These are phyloP conservation scores for Erpetoichthys calabaricus DNA, from an alignment of 2,797 vertebrate genomes.

Conservation along the genomic window DNA sequence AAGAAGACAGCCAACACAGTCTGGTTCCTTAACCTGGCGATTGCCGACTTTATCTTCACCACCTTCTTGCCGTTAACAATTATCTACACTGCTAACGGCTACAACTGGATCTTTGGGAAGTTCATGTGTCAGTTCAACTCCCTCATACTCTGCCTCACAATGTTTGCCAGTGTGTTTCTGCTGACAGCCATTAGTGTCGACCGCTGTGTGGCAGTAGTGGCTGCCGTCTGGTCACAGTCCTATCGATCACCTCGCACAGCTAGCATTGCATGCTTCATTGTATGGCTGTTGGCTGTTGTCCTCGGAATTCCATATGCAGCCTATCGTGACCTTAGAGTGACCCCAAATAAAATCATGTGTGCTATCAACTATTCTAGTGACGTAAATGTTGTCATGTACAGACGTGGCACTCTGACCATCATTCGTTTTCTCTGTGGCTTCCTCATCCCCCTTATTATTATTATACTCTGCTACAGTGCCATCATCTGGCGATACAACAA, in stretches of 20 bases:
- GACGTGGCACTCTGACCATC: background rate
- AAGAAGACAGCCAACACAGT: conserved; percentile 34
- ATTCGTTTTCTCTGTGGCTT: conserved; percentile 43
- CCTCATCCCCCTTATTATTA: conserved; percentile 41
- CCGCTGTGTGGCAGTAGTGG: conserved; percentile 35
- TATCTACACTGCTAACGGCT: background rate
- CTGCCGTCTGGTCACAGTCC: conserved; percentile 45
- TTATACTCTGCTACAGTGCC: conserved; percentile 34
- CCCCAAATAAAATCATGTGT: rapidly evolving
- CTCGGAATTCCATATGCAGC: conserved; percentile 30
- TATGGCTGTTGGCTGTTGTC: conserved; percentile 28
- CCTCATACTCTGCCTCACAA: conserved; percentile 25
- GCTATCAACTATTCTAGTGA: rapidly evolving
- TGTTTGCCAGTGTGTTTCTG: conserved; percentile 44
- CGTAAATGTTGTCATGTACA: no score
- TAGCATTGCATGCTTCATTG: conserved; percentile 14
- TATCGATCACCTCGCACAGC: conserved; percentile 36
- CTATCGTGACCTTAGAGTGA: rapidly evolving
- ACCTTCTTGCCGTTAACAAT: conserved; percentile 27
- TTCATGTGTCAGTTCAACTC: conserved; percentile 30
- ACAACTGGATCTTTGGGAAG: conserved; percentile 26
- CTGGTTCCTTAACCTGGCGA: conserved; percentile 46
- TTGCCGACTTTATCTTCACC: conserved; percentile 46
- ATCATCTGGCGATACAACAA: conserved; percentile 28
- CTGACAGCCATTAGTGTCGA: conserved; percentile 42